Base-by-base conservation (phyloP, 2,113 vertebrate species). In the Microcebus murinus region DNA sequence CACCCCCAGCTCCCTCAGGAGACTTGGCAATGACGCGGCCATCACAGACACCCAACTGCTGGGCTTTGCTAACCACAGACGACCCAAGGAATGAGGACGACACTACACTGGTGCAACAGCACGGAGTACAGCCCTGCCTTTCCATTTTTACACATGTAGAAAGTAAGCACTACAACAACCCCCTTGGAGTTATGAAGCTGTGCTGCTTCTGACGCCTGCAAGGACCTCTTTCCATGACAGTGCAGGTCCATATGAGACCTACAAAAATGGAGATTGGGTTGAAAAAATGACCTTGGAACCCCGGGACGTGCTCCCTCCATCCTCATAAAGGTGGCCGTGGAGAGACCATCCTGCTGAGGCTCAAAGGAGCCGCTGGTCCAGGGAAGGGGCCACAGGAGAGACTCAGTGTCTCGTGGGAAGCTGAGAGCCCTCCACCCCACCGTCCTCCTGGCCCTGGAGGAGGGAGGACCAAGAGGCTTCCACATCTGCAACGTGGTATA, bases 1-100 rank as follows among this genome's bases (percentile, higher is more conserved):
- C 55, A 59, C 29, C 61, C 59, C 61, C 27, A 29, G 13, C 39
- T n/a, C 59, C 59, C 14, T n/a, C 21, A 5, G 11, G 45, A 52
- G 18, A 7, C 63, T 20, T 29, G 21, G 31, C 14, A 36, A 36
- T 23, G 31, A 20, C 0, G 5, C 0, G 10, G 52, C 0, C 1
- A 36, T 23, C 34, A 39, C 1, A 7, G 42, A 76, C 36, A 70
- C 23, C 3, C 7, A 2, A 27, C 36, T 31, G 11, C 48, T 67
- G 55, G 79, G 27, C 31, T 39, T 15, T 39, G 27, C 63, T 59
- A 52, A 83, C 34, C 3, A 48, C 59, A 48, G 48, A 34, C 0
- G 11, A 20, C 68, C 65, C 50, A 17, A 63, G 18, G 5, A 36
- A 31, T 34, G 27, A 82, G 21, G 34, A 2, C 6, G 70, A 87